Conservation (phyloP, 30 jellyfish, hydroid and myxozoan species). For the Rhopilema esculentum region DNA sequence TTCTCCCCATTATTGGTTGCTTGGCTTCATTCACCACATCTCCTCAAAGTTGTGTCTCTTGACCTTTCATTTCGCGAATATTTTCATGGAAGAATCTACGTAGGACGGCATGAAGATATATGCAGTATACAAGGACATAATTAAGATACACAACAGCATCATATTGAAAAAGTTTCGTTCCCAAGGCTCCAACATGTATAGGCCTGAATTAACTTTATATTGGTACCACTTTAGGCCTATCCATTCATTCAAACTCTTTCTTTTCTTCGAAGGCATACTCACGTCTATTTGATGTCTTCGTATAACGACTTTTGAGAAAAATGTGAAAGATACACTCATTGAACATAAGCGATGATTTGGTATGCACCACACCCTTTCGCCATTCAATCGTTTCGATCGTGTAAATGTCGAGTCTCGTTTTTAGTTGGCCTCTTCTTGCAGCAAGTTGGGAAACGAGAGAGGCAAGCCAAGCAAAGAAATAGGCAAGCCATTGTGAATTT, state of each 20-base stretch:
- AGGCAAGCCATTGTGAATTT: neutral
- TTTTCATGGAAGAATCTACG: constrained; percentile 33
- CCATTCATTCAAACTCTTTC: constrained; percentile 30
- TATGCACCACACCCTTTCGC: too few species aligned
- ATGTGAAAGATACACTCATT: too few species aligned
- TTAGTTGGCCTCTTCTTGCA: too few species aligned
- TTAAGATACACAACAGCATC: constrained; percentile 66
- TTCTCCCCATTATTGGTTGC: too few species aligned
- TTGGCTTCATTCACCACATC: too few species aligned
- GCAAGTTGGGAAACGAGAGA: too few species aligned
- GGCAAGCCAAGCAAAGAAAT: neutral
- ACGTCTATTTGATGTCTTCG: neutral
- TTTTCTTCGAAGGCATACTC: neutral
- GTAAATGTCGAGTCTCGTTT: too few species aligned
- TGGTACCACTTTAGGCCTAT: constrained; percentile 79
- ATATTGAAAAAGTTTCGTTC: constrained; percentile 77
- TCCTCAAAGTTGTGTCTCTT: too few species aligned
- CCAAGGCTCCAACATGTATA: constrained; percentile 96
- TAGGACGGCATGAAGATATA: constrained; percentile 84
- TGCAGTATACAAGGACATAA: constrained; percentile 81
- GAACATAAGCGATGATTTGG: too few species aligned
- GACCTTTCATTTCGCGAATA: neutral
- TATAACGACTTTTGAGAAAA: neutral
- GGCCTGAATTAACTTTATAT: constrained; percentile 81
- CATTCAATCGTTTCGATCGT: too few species aligned